These are phyloP conservation scores for Chinchilla lanigera DNA, from an alignment of 2,113 vertebrate genomes.

Conservation along the genomic window DNA sequence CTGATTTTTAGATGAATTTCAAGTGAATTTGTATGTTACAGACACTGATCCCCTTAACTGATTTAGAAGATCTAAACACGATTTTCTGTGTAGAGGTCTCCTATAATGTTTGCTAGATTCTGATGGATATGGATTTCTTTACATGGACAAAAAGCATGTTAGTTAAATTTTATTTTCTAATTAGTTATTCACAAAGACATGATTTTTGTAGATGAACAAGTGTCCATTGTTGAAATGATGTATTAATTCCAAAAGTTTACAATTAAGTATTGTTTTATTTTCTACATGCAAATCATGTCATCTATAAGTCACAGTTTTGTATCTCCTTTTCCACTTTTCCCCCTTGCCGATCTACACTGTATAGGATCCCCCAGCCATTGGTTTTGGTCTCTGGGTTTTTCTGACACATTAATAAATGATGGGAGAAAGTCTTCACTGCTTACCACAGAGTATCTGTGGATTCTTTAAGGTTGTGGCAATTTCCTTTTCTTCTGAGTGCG, in stretches of 20 bases:
- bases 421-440: background rate
- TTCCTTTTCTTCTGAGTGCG: background rate
- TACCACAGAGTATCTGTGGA: background rate
- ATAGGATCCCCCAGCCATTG: background rate
- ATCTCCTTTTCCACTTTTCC: background rate
- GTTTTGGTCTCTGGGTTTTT: background rate
- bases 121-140: background rate
- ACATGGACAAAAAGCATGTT: background rate
- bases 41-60: background rate
- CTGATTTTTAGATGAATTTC: background rate
- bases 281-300: background rate
- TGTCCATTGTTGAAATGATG: background rate
- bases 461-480: background rate
- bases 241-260: constrained; percentile 8
- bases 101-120: background rate
- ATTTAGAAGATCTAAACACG: background rate
- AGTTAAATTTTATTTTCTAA: constrained; percentile 9
- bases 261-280: background rate
- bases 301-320: background rate
- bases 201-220: background rate
- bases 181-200: background rate
- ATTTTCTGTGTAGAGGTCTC: background rate
- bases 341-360: background rate
- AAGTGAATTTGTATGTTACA: background rate
- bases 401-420: background rate